These are phyloP conservation scores for Neodon shergylaensis DNA, from an alignment of 2,113 vertebrate species.

Conservation along the genomic window DNA sequence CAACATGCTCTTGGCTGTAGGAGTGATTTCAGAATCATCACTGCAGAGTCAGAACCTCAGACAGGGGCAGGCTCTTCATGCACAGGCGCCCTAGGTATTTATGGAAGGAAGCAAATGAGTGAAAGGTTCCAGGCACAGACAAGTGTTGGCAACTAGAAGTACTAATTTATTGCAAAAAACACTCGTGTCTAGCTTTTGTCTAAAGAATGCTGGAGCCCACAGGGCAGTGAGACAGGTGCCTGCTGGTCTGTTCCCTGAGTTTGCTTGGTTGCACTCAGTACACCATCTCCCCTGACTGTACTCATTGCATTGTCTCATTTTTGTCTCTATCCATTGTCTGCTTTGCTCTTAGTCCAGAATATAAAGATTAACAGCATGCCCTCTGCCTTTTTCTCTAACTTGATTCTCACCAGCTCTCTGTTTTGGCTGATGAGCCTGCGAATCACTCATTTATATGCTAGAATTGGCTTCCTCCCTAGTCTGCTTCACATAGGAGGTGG, in stretches of 20 bases:
- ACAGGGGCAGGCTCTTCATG: background rate
- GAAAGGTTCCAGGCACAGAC: background rate
- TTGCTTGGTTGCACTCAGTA: background rate
- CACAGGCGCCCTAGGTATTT: background rate
- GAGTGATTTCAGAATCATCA: background rate
- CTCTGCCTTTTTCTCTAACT: background rate
- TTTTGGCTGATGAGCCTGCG: background rate
- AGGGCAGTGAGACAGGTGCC: background rate
- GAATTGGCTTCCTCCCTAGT: background rate
- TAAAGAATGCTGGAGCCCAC: background rate
- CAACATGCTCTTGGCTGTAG: background rate
- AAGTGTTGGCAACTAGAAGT: background rate
- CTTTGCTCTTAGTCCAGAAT: background rate
- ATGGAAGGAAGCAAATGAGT: background rate
- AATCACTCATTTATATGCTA: background rate
- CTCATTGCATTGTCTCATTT: background rate
- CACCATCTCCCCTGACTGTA: background rate
- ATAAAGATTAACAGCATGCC: background rate
- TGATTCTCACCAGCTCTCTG: background rate
- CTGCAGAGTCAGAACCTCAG: background rate
- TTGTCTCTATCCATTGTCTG: too few species aligned
- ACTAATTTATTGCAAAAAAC: background rate
- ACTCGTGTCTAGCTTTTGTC: background rate
- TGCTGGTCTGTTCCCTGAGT: background rate
- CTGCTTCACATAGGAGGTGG: background rate